Conservation (phyloP, 2,888 invertebrate species). For the Calliphora vomitoria region DNA sequence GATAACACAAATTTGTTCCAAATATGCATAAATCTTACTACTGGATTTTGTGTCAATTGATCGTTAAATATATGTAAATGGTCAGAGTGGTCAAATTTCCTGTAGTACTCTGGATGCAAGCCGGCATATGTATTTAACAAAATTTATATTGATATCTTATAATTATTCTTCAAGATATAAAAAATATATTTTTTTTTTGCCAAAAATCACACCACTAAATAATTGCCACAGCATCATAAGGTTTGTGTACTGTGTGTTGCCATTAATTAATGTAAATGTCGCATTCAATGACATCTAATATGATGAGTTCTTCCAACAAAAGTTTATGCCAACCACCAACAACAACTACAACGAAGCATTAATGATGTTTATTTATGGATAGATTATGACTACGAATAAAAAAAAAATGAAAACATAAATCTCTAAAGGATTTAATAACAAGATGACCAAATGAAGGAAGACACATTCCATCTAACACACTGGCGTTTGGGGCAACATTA, state of each 20-base stretch:
- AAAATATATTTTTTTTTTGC: no score
- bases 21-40: no score
- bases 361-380: conserved; percentile 69
- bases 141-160: no score
- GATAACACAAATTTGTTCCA: no score
- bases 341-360: conserved; percentile 33
- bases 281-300: conserved; percentile 79
- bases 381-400: conserved; percentile 56
- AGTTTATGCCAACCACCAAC: conserved; percentile 47
- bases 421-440: conserved; percentile 78
- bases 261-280: conserved; percentile 81
- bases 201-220: background rate
- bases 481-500: conserved; percentile 15
- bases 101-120: no score
- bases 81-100: no score
- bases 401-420: conserved; percentile 78
- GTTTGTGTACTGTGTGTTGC: conserved; percentile 60
- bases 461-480: conserved; percentile 38
- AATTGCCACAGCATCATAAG: conserved; percentile 28
- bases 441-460: conserved; percentile 60
- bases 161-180: no score
- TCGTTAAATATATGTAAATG: no score
- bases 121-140: no score
- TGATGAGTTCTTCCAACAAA: conserved; percentile 62
- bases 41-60: no score